A percentile compares a stretch with the other conserved stretches of the same genome.
Conservation (phyloP, 2,797 vertebrate genomes). For the Pseudotriccus pelzelni region DNA sequence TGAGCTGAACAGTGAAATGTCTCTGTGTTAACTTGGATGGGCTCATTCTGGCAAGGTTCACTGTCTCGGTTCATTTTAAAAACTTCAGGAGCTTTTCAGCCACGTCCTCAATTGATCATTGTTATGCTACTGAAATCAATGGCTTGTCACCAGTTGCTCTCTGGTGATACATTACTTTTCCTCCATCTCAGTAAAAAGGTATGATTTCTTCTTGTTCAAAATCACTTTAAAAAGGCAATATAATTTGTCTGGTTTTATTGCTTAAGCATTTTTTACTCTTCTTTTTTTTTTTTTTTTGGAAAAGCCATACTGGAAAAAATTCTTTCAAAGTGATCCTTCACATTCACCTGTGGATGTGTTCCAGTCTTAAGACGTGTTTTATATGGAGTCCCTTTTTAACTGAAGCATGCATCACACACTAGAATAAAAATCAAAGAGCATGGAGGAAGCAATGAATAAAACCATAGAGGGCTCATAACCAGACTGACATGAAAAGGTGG, state of each 20-base stretch:
- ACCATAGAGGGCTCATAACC: not conserved
- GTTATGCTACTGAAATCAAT: not conserved
- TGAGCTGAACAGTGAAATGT: not conserved
- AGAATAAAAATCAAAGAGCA: not conserved
- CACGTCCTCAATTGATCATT: not conserved
- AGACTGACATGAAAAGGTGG: not conserved
- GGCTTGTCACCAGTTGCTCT: not conserved
- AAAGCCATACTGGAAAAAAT: not conserved
- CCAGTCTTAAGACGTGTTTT: not conserved
- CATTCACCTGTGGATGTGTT: not conserved
- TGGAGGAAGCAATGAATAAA: not conserved
- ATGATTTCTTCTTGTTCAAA: not conserved
- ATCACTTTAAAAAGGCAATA: not conserved
- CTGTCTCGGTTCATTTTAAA: not conserved
- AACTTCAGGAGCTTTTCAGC: not conserved
- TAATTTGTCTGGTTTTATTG: constrained; percentile 14
- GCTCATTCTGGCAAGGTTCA: not conserved
- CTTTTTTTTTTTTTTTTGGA: not conserved
- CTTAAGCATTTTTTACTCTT: not conserved
- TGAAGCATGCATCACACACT: not conserved
- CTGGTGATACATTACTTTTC: not conserved
- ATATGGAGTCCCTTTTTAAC: not conserved
- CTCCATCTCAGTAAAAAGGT: not conserved
- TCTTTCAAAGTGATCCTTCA: not conserved
- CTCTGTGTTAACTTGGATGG: not conserved